Conservation (phyloP, 2,888 invertebrate genomes). For the Lasioglossum zephyrum region DNA sequence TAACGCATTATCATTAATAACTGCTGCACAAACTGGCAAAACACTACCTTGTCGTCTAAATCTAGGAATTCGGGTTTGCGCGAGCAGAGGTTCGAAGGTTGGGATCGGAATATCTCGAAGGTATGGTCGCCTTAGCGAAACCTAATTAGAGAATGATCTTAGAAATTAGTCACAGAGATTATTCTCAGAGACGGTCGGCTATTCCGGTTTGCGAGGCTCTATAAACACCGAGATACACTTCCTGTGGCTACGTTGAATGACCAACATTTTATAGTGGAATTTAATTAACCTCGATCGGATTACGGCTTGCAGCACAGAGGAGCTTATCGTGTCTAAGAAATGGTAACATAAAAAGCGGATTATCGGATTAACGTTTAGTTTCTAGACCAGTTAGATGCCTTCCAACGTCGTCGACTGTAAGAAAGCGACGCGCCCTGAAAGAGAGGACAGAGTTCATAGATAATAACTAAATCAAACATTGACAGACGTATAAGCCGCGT, state of each 20-base stretch:
- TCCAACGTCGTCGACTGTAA: background rate
- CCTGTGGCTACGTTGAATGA: background rate
- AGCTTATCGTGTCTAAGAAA: background rate
- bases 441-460: slow-evolving; percentile 38
- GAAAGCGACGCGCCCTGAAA: slow-evolving; percentile 38
- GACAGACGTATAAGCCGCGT: slow-evolving; percentile 43
- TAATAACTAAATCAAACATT: slow-evolving; percentile 61
- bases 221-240: background rate
- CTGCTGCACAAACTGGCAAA: no score
- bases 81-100: background rate
- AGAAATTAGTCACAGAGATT: background rate
- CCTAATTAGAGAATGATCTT: background rate
- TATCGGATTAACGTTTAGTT: slow-evolving; percentile 19
- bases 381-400: background rate
- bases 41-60: background rate
- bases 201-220: background rate
- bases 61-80: background rate
- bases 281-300: slow-evolving; percentile 5
- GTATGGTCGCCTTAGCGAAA: background rate
- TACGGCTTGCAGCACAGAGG: background rate
- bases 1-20: no score
- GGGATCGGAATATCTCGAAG: background rate
- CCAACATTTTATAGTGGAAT: background rate
- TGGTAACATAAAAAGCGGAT: slow-evolving; percentile 1
- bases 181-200: background rate